These are phyloP conservation scores for Euura saliciscinereae DNA, from an alignment of 1,140 invertebrate species.

Conservation along the genomic window DNA sequence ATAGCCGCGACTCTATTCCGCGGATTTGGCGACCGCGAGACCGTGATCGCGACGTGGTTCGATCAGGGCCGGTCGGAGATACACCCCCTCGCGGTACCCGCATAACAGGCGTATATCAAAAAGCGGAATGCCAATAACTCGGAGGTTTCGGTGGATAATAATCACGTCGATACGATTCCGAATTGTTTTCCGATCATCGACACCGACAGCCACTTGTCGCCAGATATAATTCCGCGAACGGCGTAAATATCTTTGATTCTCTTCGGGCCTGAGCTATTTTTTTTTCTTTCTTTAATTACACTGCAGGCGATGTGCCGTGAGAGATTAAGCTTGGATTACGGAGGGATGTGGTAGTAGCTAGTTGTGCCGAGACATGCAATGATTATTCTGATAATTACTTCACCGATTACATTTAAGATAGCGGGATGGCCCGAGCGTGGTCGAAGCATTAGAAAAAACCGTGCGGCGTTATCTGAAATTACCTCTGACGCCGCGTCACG, in stretches of 20 bases:
- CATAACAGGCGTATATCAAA: neutral
- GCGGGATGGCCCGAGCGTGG: conserved; percentile 1
- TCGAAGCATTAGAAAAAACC: conserved; percentile 10
- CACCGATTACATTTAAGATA: conserved; percentile 10
- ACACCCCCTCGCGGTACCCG: neutral
- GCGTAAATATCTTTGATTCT: no score
- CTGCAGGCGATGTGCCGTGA: neutral
- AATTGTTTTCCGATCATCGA: no score
- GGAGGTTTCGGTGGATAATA: no score
- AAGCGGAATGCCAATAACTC: neutral
- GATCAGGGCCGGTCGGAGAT: conserved; percentile 1
- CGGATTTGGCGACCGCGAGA: conserved; percentile 6
- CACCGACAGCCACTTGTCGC: no score
- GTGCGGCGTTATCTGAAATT: conserved; percentile 8
- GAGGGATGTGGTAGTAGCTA: neutral
- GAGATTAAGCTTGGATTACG: neutral
- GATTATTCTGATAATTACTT: conserved; percentile 12
- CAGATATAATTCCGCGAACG: no score
- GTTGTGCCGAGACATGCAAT: conserved; percentile 10
- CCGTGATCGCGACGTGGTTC: neutral
- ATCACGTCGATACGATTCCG: no score
- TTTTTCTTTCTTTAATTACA: no score
- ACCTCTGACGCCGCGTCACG: neutral
- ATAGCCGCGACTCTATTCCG: neutral
- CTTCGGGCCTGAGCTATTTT: no score